A percentile compares a stretch with the other conserved stretches of the same genome.
These are phyloP conservation scores for Trematomus loennbergii DNA, from an alignment of 2,113 vertebrate genomes.

Conservation along the genomic window DNA sequence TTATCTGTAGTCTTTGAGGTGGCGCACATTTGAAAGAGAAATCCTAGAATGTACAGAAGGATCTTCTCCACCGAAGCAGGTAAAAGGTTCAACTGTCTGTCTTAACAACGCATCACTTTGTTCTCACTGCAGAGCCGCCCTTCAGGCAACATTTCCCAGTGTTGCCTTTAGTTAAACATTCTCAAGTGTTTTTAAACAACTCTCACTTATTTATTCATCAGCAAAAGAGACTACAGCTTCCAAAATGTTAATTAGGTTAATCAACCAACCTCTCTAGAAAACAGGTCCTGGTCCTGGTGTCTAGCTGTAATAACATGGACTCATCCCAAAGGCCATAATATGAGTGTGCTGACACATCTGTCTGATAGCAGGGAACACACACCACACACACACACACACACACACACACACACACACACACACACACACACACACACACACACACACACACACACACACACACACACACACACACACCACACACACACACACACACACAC, in stretches of 20 bases:
- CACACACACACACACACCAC: no score
- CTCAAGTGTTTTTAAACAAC: background rate
- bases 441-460: no score
- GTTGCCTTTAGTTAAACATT: background rate
- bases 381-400: no score
- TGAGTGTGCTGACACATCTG: conserved; percentile 20
- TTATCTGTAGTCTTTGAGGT: background rate
- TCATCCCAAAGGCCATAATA: conserved; percentile 18
- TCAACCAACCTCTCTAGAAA: background rate
- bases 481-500: no score
- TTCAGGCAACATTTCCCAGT: background rate
- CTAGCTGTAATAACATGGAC: conserved; percentile 3
- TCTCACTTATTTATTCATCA: background rate
- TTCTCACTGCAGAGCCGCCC: background rate
- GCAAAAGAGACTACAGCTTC: background rate
- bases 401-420: no score
- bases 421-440: no score
- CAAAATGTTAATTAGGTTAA: background rate
- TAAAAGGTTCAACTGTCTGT: background rate
- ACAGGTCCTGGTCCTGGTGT: no score
- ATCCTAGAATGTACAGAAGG: background rate
- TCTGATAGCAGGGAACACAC: no score
- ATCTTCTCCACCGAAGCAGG: background rate
- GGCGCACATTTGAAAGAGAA: background rate
- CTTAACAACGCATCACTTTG: background rate